Evolutionary conservation across 1,140 invertebrate genomes (phyloP).

Genomic region (Drosophila lowei): DNA sequence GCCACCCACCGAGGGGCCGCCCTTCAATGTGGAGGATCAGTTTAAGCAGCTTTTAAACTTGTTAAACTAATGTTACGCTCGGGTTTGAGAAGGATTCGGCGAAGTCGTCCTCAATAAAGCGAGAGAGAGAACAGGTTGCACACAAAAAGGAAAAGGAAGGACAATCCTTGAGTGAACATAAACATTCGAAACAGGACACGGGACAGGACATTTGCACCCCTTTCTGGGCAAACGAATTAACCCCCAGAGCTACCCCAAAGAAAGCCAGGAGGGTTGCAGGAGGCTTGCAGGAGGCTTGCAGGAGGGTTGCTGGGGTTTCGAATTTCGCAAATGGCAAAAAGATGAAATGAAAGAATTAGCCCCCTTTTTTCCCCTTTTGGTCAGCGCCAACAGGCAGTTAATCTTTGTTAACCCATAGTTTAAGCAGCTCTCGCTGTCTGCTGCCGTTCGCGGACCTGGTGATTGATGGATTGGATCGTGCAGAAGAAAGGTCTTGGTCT

Average conservation of each 20-base stretch:
- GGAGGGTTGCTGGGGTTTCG: constrained; percentile 28
- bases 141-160: neutral
- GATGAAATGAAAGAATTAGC: constrained; percentile 18
- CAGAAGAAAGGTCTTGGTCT: neutral
- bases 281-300: neutral
- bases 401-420: neutral
- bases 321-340: constrained; percentile 30
- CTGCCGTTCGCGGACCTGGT: no score
- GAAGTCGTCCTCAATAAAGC: constrained; percentile 26
- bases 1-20: constrained; percentile 30
- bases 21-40: constrained; percentile 62
- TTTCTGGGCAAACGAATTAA: constrained; percentile 41
- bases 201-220: constrained; percentile 34
- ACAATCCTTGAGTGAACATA: constrained; percentile 19
- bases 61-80: constrained; percentile 61
- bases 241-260: constrained; percentile 9
- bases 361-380: no score
- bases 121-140: neutral
- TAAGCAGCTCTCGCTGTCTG: no score
- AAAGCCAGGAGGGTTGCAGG: neutral
- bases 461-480: no score
- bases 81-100: constrained; percentile 8
- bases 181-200: constrained; percentile 15
- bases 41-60: constrained; percentile 71
- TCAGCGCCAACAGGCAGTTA: no score